Evolutionary conservation across 2,888 invertebrate species (phyloP).

Genomic region (Zaprionus obscuricornis): DNA sequence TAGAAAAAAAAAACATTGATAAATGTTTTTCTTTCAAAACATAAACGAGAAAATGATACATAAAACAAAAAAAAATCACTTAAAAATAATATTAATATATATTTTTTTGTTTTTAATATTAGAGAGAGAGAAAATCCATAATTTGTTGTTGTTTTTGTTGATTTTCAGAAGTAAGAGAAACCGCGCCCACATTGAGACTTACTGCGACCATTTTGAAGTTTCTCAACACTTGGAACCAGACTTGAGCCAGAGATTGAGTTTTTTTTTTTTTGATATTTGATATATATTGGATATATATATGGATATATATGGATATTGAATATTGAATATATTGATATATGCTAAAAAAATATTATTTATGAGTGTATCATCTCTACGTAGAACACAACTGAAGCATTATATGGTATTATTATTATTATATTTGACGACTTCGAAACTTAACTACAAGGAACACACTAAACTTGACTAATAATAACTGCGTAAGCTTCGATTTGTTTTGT

Average conservation of each 20-base stretch:
- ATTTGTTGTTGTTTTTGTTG: slow-evolving; percentile 28
- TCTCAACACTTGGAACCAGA: slow-evolving; percentile 44
- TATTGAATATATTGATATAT: slow-evolving; percentile 9
- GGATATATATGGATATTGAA: slow-evolving; percentile 10
- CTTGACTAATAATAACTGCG: slow-evolving; percentile 66
- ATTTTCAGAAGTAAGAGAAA: slow-evolving; percentile 18
- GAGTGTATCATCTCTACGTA: slow-evolving; percentile 57
- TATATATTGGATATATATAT: slow-evolving; percentile 17
- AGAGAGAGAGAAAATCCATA: slow-evolving; percentile 40
- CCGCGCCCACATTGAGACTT: slow-evolving; percentile 58
- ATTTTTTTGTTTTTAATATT: not conserved
- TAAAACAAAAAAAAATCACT: slow-evolving; percentile 31
- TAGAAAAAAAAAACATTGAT: slow-evolving; percentile 10
- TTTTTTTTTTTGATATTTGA: too few species aligned
- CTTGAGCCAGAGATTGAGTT: slow-evolving; percentile 11
- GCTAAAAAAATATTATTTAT: slow-evolving; percentile 13
- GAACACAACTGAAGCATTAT: slow-evolving; percentile 65
- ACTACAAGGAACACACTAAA: slow-evolving; percentile 70
- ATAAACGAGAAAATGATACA: not conserved
- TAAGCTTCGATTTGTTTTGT: slow-evolving; percentile 52
- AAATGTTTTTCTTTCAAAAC: slow-evolving; percentile 5
- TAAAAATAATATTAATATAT: slow-evolving; percentile 25
- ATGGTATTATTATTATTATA: slow-evolving; percentile 24
- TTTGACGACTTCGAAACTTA: slow-evolving; percentile 59
- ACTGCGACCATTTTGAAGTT: slow-evolving; percentile 57